A percentile compares a stretch with the other conserved stretches of the same genome.
phyloP scores from a whole-genome alignment of 1,140 invertebrate genomes.

The Hypothenemus hampei region DNA sequence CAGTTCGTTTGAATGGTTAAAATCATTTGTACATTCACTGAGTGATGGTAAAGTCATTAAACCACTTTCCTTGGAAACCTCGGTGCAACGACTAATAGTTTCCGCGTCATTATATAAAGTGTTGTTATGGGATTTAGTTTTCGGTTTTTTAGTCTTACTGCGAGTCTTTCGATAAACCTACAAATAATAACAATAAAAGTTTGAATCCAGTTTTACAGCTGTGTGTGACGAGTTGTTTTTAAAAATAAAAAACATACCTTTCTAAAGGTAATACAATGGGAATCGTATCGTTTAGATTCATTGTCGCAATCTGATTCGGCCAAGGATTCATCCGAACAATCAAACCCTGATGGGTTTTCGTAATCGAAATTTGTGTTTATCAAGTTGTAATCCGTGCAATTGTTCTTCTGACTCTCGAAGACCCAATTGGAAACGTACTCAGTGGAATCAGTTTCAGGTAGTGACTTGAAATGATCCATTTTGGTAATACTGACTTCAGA shows the following conservation, averaged over 20 bases:
- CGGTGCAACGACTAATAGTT: constrained; percentile 1
- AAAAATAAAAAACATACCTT: constrained; percentile 19
- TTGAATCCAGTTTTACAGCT: not conserved
- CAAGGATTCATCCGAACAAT: constrained; percentile 28
- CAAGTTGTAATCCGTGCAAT: too few relatives aligned
- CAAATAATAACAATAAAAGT: not conserved
- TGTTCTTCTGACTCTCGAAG: constrained; percentile 13
- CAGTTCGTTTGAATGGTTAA: not conserved
- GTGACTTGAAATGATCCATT: constrained; percentile 27
- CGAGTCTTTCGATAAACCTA: constrained; percentile 14
- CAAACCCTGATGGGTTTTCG: not conserved
- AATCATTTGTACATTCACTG: not conserved
- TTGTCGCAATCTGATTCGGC: constrained; percentile 30
- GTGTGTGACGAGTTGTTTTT: not conserved
- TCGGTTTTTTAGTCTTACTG: constrained; percentile 9
- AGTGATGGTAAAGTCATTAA: constrained; percentile 29
- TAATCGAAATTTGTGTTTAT: not conserved
- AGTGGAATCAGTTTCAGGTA: constrained; percentile 36
- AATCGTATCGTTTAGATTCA: constrained; percentile 16
- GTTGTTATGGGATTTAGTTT: constrained; percentile 2
- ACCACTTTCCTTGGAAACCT: constrained; percentile 37
- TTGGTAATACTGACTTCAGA: constrained; percentile 28
- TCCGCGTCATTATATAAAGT: constrained; percentile 5
- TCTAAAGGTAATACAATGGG: constrained; percentile 28
- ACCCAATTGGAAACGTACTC: constrained; percentile 43